Evolutionary conservation across 2,113 vertebrate species (phyloP), one percentile per base, ranked within the genome.

Genomic region (Phaetusa simplex): DNA sequence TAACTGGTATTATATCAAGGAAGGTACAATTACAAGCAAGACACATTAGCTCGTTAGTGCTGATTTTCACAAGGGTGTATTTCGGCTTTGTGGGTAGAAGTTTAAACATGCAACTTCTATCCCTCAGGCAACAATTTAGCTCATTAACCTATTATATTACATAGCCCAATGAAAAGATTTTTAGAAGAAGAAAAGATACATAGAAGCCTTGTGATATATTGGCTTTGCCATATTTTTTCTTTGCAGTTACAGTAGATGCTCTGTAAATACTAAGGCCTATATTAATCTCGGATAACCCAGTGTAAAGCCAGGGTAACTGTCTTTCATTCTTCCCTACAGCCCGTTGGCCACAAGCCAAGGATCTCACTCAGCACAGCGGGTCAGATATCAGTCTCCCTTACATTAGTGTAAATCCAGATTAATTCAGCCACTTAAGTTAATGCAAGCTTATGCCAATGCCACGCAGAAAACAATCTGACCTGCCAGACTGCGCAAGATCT

Each of bases 121-220:
- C 77, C 83, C 87, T 93, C 74, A 85, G 70, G 85, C 81, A 86
- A 36, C 86, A 94, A 73, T 92, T 94, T 77, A 89, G 89, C 86
- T 93, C n/a, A 65, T 95, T 95, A 95, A 55, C 83, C 65, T 92
- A 52, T 93, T 93, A 86, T 56, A 70, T 94, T 95, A 94, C 91
- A 69, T 66, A 73, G 66, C 50, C 74, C 70, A 78, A 16, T 89
- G 62, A 89, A 95, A 94, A 95, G 89, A 72, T 42, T 90, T 97
- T 85, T 93, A 55, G 82, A 82, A 73, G 72, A 64, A 61, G 78
- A 80, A 85, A 66, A 66, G 71, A 55, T 88, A 49, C 84, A 78
- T 34, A 77, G 96, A 79, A 59, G 71, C 87, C 90, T 94, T 96
- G 62, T 83, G 42, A 53, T 77, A 45, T 49, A 61, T 85, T 90